Base-by-base conservation (phyloP, 2,888 invertebrate species). In the Eupithecia centaureata region DNA sequence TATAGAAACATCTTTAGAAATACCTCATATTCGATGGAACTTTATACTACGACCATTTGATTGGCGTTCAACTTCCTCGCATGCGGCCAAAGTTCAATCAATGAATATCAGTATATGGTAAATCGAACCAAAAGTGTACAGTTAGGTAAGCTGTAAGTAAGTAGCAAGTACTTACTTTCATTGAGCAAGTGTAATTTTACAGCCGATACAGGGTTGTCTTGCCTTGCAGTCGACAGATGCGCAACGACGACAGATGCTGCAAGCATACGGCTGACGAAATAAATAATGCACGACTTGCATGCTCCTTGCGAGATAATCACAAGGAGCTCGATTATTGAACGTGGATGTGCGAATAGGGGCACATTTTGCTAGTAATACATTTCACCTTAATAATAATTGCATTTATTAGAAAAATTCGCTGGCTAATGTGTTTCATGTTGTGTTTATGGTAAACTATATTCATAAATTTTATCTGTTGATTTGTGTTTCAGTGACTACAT, bases 341-440 rank as follows among this genome's bases (percentile, higher is more conserved):
- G 76, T 73, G 79, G 80, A 84, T 86, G 79, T 89, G 87, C 82
- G 87, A 90, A 77, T 82, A 82, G 84, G 84, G 83, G 78, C 8
- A 18, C 8, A 28, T 56, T 56, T 56, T 10, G 56, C 18, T 30
- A 25, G 8, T 28, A 15, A 8, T 25, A n/a, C n/a, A n/a, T n/a
- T n/a, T n/a, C n/a, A n/a, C n/a, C n/a, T n/a, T n/a, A n/a, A n/a
- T n/a, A 47, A 47, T 42, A 18, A 18, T 18, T 8, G 42, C 18
- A 42, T 42, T 18, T 42, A 18, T 8, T 42, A 42, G 18, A 18
- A 18, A n/a, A 42, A 42, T 7, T 8, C n/a, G 18, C 42, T 42
- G 18, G 42, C 42, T 42, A 18, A 42, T 42, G 8, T 15, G 42
- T 30, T 30, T 30, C 3, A 30, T 30, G 3, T 7, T 18, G 42